Evolutionary conservation across 2,113 vertebrate species (phyloP).

Genomic region (Pterocles orientalis): DNA sequence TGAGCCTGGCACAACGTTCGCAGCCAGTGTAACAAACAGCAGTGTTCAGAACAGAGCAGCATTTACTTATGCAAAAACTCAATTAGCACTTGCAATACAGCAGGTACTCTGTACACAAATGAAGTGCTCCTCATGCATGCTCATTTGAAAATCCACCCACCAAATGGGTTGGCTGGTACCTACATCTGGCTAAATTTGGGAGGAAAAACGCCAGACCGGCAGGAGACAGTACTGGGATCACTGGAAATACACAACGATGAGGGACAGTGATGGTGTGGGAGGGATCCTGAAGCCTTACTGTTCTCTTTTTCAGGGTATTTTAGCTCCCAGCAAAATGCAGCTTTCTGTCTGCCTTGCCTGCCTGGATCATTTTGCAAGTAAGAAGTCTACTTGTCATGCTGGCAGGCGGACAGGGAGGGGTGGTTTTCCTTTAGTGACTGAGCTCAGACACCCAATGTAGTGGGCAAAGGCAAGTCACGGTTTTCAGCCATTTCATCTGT

Average conservation of each 20-base stretch:
- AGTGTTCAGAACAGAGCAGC: background rate
- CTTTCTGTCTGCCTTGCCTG: slow-evolving; percentile 78
- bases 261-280: background rate
- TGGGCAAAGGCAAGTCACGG: background rate
- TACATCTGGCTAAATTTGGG: background rate
- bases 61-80: background rate
- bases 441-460: background rate
- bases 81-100: background rate
- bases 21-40: background rate
- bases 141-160: background rate
- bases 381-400: background rate
- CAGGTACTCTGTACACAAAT: background rate
- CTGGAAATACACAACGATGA: rapidly evolving
- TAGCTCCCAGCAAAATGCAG: slow-evolving; percentile 72
- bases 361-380: slow-evolving; percentile 87
- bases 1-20: background rate
- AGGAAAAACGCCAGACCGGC: background rate
- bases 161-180: background rate
- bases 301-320: slow-evolving; percentile 77
- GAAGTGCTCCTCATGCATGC: background rate
- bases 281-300: background rate
- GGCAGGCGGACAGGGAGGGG: background rate
- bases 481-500: background rate
- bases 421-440: background rate
- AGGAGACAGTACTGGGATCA: background rate